Base-by-base conservation (phyloP, 1,140 invertebrate species). In the Meloidogyne hapla region DNA sequence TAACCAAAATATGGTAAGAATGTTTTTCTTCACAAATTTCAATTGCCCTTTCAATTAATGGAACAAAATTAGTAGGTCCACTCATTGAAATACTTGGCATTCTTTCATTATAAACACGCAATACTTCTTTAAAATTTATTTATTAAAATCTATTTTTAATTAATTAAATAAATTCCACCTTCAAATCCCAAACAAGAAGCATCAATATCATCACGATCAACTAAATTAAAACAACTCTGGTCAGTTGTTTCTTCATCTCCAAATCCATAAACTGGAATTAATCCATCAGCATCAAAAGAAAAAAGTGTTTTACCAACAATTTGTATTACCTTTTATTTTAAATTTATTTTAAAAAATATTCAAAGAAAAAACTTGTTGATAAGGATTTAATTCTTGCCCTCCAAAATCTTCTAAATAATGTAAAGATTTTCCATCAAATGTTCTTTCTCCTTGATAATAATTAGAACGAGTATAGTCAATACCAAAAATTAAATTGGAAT, bases 391-490 rank as follows among this genome's bases (percentile, higher is more conserved):
- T 70, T 86, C 84, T 66, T 81, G 81, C 4, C 64, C 79, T n/a
- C 9, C 77, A 48, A n/a, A 56, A 4, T 38, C 6, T 69, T 63
- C 84, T 63, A 56, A 85, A 69, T 84, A 81, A 80, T 90, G 89
- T n/a, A 90, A 79, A 77, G 84, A 86, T 56, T 86, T 82, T 56
- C 87, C 84, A 62, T 83, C 80, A 77, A 90, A 90, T 12, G 88
- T 89, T 72, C 88, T 87, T 48, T 89, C 80, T 66, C 89, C 89
- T 79, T 90, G 89, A 86, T 89, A 89, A 72, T 89, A 88, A 78
- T 90, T 90, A 74, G 88, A 89, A 12, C 88, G 87, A 12, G 89
- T 89, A 80, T 89, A 90, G 83, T 90, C 89, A 33, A 90, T 84
- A 1, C 89, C 89, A 48, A 90, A 86, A 23, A 89, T 89, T 63